phyloP scores from a whole-genome alignment of 2,113 vertebrate genomes.

The Motacilla tschutschensis region DNA sequence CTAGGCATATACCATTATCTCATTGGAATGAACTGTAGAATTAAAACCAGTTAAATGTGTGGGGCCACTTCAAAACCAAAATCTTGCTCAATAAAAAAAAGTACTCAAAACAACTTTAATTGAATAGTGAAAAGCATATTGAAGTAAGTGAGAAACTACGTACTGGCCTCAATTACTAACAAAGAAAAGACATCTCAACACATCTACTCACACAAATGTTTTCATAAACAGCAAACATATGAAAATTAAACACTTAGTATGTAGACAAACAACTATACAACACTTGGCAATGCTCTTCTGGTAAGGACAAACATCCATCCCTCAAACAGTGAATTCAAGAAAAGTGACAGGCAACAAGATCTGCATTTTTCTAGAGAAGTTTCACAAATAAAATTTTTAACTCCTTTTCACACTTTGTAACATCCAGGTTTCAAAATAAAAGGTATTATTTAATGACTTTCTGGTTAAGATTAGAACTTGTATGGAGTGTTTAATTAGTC shows the following conservation, averaged over 20 bases:
- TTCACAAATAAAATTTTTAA: neutral
- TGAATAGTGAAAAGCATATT: slow-evolving; percentile 57
- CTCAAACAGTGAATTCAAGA: neutral
- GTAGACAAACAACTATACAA: neutral
- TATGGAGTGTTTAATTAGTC: neutral
- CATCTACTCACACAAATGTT: slow-evolving; percentile 18
- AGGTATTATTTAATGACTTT: neutral
- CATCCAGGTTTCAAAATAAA: neutral
- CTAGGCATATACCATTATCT: neutral
- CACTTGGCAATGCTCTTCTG: neutral
- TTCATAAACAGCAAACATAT: slow-evolving; percentile 42
- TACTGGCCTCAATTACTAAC: slow-evolving; percentile 8
- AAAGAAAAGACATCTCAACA: slow-evolving; percentile 48
- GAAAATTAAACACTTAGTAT: slow-evolving; percentile 18
- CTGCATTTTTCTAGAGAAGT: neutral
- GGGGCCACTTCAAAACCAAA: slow-evolving; percentile 39
- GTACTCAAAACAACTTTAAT: slow-evolving; percentile 32
- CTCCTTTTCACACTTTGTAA: neutral
- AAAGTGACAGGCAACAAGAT: neutral
- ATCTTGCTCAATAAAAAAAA: slow-evolving; percentile 38
- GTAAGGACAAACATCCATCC: neutral
- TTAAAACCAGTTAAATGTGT: slow-evolving; percentile 19
- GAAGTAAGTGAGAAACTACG: slow-evolving; percentile 45
- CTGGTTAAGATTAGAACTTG: neutral
- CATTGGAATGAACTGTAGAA: neutral